Evolutionary conservation across 2,113 vertebrate species (phyloP).

Genomic region (Pelusios castaneus): DNA sequence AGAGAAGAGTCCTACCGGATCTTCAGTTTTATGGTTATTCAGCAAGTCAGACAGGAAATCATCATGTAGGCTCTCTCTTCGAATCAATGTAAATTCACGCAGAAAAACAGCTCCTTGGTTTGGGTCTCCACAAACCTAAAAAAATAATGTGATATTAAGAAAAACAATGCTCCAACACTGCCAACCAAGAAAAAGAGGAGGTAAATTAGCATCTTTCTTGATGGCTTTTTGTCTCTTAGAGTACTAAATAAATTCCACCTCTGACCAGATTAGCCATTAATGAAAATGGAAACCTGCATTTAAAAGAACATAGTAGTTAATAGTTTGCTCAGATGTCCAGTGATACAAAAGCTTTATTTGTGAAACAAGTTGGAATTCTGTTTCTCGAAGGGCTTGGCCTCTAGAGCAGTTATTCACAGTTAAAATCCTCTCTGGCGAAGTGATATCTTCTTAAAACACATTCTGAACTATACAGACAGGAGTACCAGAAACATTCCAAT

Average conservation of each 20-base stretch:
- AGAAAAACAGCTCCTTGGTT: slow-evolving; percentile 91
- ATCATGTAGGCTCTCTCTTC: slow-evolving; percentile 88
- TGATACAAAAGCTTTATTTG: background rate
- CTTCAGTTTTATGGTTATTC: slow-evolving; percentile 87
- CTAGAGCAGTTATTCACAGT: background rate
- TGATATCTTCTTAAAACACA: background rate
- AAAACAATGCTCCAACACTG: background rate
- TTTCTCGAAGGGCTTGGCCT: background rate
- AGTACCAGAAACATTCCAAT: background rate
- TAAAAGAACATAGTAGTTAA: background rate
- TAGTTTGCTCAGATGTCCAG: background rate
- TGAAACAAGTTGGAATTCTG: background rate
- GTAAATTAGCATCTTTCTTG: background rate
- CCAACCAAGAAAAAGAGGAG: background rate
- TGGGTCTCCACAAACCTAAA: slow-evolving; percentile 83
- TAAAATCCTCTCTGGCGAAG: background rate
- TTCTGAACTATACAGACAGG: background rate
- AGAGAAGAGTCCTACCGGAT: slow-evolving; percentile 80
- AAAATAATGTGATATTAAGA: slow-evolving; percentile 33
- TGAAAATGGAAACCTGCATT: background rate
- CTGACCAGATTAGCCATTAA: background rate
- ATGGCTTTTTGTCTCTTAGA: background rate
- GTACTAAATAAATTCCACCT: background rate
- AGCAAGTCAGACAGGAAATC: slow-evolving; percentile 85
- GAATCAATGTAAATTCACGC: slow-evolving; percentile 93